Percentiles rank a stretch among this genome's conserved stretches.
phyloP scores from a whole-genome alignment of 1,140 invertebrate species.

The Brachionus asplanchnoidis region DNA sequence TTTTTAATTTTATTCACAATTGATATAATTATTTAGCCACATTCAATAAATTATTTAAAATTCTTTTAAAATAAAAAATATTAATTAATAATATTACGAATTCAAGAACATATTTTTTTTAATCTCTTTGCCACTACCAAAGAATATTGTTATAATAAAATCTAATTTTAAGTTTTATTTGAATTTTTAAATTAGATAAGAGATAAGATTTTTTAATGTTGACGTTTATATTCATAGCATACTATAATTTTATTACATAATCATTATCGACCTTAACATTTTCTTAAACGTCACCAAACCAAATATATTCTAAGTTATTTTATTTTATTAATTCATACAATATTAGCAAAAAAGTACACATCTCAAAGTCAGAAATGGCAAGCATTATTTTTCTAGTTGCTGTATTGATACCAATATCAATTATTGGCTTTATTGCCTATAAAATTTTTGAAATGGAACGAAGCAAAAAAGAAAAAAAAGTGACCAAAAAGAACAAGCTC shows the following conservation, averaged over 20 bases:
- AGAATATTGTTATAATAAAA: background rate
- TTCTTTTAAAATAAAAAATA: too few relatives aligned
- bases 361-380: background rate
- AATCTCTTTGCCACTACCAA: too few relatives aligned
- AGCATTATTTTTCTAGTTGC: background rate
- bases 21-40: too few relatives aligned
- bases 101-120: too few relatives aligned
- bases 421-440: slow-evolving; percentile 30
- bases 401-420: background rate
- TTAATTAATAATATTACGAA: too few relatives aligned
- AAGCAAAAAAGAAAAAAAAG: slow-evolving; percentile 7
- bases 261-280: background rate
- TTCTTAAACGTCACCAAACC: background rate
- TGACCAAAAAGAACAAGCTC: background rate
- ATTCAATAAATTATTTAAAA: too few relatives aligned
- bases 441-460: background rate
- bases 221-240: background rate
- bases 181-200: background rate
- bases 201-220: background rate
- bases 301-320: background rate
- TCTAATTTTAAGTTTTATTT: background rate
- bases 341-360: background rate
- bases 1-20: too few relatives aligned
- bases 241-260: background rate
- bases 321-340: background rate